Base-by-base conservation (phyloP, 2,888 invertebrate species). In the Nasonia oneida region DNA sequence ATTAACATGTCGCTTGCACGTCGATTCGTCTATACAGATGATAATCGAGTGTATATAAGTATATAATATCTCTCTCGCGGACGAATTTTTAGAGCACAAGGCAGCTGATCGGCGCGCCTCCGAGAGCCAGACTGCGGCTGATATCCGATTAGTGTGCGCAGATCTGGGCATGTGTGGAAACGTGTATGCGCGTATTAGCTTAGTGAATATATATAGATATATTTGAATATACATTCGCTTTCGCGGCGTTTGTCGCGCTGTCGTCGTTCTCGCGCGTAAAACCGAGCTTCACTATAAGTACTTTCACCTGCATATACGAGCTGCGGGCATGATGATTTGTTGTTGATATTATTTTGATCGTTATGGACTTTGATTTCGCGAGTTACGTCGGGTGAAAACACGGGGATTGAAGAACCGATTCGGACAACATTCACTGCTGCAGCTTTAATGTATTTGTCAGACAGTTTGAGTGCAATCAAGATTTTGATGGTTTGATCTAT, bases 91-190 rank as follows among this genome's bases (percentile, higher is more conserved):
- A 8, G 75, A 70, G 67, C 61, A 50, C 53, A n/a, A 42, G 23
- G 67, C 83, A 83, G 83, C 83, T 83, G 77, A 83, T 83, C 77
- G 57, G 42, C 47, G 53, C 77, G 37, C 76, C 57, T 61, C 57
- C 57, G 57, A 61, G 57, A 61, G 57, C 18, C 57, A 61, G n/a
- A 61, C 57, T 61, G 57, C 50, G 14, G 50, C 15, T 50, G n/a
- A 12, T 53, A 29, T 29, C 29, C 29, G 29, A 29, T 29, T 1
- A 23, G 15, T 18, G 47, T 29, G 74, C 74, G 23, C 53, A 23
- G 8, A 12, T 33, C 33, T n/a, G 23, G 57, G n/a, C 18, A 61
- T 61, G 23, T 23, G 61, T 61, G 61, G 50, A 33, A 33, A 53
- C 53, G 75, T 23, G 53, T 77, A 23, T 39, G 23, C n/a, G 23